Conservation (phyloP, 2,797 vertebrate genomes). For the Sebastes iracundus region DNA sequence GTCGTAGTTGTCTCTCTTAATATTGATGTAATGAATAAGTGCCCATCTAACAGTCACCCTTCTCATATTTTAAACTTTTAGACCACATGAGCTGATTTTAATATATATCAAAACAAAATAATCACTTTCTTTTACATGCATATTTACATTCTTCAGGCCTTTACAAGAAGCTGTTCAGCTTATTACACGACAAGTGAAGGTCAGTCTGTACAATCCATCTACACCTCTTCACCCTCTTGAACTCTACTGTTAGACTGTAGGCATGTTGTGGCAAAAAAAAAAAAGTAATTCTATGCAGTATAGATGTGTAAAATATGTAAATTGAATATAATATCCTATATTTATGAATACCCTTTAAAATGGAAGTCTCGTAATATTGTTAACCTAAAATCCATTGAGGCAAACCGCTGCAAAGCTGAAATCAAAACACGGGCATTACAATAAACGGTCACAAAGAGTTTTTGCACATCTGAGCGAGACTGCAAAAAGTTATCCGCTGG, state of each 20-base stretch:
- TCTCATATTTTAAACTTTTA: not conserved
- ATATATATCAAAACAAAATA: not conserved
- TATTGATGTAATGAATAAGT: not conserved
- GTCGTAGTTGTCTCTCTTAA: not conserved
- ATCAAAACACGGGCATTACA: constrained; percentile 41
- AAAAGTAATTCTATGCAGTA: constrained; percentile 66
- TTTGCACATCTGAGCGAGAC: constrained; percentile 25
- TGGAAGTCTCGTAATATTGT: constrained; percentile 26
- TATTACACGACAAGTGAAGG: not conserved
- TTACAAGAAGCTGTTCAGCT: not conserved
- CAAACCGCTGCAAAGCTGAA: constrained; percentile 21
- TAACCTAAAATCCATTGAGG: not conserved
- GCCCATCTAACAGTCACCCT: constrained; percentile 1
- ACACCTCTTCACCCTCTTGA: not conserved
- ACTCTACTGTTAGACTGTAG: not conserved
- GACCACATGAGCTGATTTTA: too few relatives aligned
- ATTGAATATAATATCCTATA: constrained; percentile 35
- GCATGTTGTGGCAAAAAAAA: constrained; percentile 38
- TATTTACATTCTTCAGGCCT: not conserved
- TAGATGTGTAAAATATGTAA: constrained; percentile 60
- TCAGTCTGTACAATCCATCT: constrained; percentile 8
- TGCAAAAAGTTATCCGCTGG: constrained; percentile 12
- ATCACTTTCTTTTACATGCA: not conserved
- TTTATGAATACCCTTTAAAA: constrained; percentile 66
- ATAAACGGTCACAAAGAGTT: not conserved